Conservation (phyloP, 64 coral and sea anemone species). For the Cladopsammia gracilis region DNA sequence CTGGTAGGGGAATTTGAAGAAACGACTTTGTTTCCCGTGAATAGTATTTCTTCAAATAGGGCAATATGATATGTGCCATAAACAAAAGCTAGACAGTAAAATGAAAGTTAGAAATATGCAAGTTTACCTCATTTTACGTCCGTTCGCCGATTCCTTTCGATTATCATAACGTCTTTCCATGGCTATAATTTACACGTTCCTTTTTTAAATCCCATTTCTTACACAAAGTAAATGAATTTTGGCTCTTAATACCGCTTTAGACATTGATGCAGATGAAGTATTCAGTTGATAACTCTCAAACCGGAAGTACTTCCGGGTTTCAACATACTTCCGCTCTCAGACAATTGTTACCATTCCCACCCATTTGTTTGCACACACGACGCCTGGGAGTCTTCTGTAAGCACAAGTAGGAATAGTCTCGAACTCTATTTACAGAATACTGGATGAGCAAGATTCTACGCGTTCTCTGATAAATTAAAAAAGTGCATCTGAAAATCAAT, state of each 20-base stretch:
- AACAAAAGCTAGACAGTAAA: neutral
- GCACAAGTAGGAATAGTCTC: no score
- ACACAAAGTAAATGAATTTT: neutral
- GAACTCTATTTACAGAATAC: no score
- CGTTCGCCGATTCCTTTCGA: constrained; percentile 17
- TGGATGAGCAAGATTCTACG: no score
- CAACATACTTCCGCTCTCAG: no score
- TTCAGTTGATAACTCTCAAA: neutral
- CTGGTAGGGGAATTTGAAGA: no score
- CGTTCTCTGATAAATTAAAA: no score
- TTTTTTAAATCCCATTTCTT: neutral
- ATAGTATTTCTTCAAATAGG: no score
- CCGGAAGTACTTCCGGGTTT: neutral
- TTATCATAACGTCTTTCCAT: neutral
- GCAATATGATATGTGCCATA: neutral
- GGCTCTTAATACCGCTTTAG: neutral
- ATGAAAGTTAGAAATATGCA: neutral
- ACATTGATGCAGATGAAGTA: neutral
- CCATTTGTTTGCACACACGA: no score
- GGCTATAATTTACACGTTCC: neutral
- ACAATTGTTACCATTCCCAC: no score
- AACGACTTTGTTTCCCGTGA: no score
- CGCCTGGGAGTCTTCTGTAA: no score
- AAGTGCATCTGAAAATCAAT: no score
- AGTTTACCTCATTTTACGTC: neutral